Percentiles rank a stretch among this genome's conserved stretches.
These are phyloP conservation scores for Philopedon plagiatum DNA, from an alignment of 2,888 invertebrate genomes.

Conservation along the genomic window DNA sequence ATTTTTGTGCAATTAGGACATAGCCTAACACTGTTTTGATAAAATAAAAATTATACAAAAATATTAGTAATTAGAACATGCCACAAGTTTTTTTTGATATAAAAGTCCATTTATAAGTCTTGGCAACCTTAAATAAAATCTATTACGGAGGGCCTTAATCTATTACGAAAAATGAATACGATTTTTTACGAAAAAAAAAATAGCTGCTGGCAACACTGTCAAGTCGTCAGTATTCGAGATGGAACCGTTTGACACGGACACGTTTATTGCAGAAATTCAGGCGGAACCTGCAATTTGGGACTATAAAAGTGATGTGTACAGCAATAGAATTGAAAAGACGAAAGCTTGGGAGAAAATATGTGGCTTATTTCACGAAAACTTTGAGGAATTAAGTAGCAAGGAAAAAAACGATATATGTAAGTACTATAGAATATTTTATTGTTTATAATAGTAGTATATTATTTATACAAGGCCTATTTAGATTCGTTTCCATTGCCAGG, in stretches of 20 bases:
- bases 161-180: too few relatives aligned
- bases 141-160: too few relatives aligned
- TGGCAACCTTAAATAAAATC: too few relatives aligned
- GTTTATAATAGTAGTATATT: background rate
- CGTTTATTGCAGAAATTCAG: background rate
- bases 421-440: background rate
- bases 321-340: background rate
- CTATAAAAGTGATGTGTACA: background rate
- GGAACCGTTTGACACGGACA: background rate
- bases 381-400: background rate
- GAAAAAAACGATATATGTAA: background rate
- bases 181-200: too few relatives aligned
- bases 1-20: too few relatives aligned
- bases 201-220: too few relatives aligned
- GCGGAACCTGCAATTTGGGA: background rate
- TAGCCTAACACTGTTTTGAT: too few relatives aligned
- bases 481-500: background rate
- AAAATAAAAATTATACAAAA: too few relatives aligned
- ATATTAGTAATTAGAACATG: too few relatives aligned
- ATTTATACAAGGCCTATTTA: background rate
- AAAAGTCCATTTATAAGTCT: too few relatives aligned
- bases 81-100: too few relatives aligned
- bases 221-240: too few relatives aligned
- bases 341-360: slow-evolving; percentile 7
- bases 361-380: background rate